phyloP scores from a whole-genome alignment of 2,113 vertebrate genomes.

The Rhea americana region DNA sequence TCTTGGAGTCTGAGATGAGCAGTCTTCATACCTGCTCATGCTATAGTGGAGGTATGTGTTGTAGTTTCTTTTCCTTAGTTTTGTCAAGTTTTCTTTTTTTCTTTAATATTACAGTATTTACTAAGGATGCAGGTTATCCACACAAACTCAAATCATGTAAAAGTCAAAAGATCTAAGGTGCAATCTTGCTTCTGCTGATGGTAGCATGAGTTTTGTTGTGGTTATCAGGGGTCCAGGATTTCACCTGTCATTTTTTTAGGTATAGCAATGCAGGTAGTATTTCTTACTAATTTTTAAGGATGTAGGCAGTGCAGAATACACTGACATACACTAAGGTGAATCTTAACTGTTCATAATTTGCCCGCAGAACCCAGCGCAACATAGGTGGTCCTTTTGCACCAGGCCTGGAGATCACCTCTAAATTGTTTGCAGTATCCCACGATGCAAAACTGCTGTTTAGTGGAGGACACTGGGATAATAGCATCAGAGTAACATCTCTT shows the following conservation, averaged over 20 bases:
- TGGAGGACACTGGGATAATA: conserved; percentile 97
- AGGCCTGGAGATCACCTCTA: conserved; percentile 84
- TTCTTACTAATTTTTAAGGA: background rate
- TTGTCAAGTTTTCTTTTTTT: background rate
- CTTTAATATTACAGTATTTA: background rate
- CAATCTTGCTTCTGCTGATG: background rate
- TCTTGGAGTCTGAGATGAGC: background rate
- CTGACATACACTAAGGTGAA: background rate
- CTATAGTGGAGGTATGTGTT: background rate
- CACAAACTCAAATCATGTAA: background rate
- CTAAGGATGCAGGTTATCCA: background rate
- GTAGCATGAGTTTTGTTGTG: background rate
- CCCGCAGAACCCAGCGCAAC: conserved; percentile 86
- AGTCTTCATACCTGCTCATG: background rate
- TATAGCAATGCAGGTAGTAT: background rate
- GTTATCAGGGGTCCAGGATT: background rate
- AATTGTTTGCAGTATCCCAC: conserved; percentile 91
- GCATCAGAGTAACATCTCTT: conserved; percentile 91
- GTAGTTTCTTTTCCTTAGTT: background rate
- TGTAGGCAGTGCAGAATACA: background rate
- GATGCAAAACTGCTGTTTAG: conserved; percentile 97
- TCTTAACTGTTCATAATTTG: conserved; percentile 39
- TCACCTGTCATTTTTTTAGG: background rate
- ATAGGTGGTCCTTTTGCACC: conserved; percentile 91
- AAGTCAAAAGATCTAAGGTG: background rate